These are phyloP conservation scores for Psittacula derbiana DNA, from an alignment of 2,797 vertebrate species.

Conservation along the genomic window DNA sequence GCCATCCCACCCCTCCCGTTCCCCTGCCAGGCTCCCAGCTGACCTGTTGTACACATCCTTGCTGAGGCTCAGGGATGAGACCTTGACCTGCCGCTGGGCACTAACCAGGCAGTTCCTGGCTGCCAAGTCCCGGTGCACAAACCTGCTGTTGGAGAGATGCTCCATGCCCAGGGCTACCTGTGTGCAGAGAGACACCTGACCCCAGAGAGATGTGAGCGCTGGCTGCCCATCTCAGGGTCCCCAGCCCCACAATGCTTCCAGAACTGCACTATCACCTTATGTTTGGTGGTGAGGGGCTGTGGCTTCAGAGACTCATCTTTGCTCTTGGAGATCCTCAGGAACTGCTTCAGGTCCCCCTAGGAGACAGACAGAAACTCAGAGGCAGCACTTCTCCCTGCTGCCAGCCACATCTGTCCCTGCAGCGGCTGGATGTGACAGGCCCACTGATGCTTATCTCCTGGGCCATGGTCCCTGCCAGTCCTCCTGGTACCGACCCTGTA, in stretches of 20 bases:
- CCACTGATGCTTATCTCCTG: neutral
- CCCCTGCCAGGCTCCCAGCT: neutral
- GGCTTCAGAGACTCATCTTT: conserved; percentile 93
- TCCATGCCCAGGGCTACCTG: conserved; percentile 98
- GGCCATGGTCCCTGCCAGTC: neutral
- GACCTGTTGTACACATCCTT: conserved; percentile 98
- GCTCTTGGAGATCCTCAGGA: conserved; percentile 93
- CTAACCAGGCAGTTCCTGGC: conserved; percentile 94
- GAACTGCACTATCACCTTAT: conserved; percentile 83
- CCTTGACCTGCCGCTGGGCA: conserved; percentile 90
- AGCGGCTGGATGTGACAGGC: neutral
- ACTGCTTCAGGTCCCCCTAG: conserved; percentile 97
- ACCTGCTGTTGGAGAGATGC: conserved; percentile 91
- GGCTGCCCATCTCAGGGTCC: neutral
- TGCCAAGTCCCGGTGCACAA: conserved; percentile 95
- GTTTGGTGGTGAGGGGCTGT: conserved; percentile 91
- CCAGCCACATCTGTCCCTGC: neutral
- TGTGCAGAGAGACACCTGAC: conserved; percentile 90
- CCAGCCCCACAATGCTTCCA: neutral
- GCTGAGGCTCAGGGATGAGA: conserved; percentile 92
- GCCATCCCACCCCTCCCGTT: neutral
- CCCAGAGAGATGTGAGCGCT: neutral
- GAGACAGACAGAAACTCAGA: neutral
- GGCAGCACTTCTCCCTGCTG: neutral
- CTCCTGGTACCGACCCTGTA: neutral